phyloP scores from a whole-genome alignment of 2,888 invertebrate genomes.

The Tholera decimalis region DNA sequence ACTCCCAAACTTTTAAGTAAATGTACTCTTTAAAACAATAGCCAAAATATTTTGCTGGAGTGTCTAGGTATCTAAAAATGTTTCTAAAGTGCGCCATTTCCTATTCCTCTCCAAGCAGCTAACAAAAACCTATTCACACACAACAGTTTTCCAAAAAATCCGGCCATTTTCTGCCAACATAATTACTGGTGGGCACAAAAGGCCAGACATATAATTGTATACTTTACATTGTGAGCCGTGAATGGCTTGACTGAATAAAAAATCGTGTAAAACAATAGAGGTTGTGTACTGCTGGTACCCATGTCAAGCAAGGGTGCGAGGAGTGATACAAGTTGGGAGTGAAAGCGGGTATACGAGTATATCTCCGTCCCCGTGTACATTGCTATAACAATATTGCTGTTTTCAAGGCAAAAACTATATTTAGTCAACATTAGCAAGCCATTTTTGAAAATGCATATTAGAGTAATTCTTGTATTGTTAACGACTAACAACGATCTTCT shows the following conservation, averaged over 20 bases:
- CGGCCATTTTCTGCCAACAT: slow-evolving; percentile 35
- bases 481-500: too few species aligned
- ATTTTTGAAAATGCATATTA: too few species aligned
- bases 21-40: not conserved
- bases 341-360: not conserved
- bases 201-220: slow-evolving; percentile 63
- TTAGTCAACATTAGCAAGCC: too few species aligned
- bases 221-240: slow-evolving; percentile 61
- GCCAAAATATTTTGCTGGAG: not conserved
- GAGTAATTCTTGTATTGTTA: too few species aligned
- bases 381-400: too few species aligned
- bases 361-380: too few species aligned
- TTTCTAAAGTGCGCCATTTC: slow-evolving; percentile 1
- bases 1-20: not conserved
- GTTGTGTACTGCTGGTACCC: slow-evolving; percentile 32
- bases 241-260: slow-evolving; percentile 68
- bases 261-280: slow-evolving; percentile 79
- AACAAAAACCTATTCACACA: slow-evolving; percentile 20
- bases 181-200: slow-evolving; percentile 56
- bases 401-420: too few species aligned
- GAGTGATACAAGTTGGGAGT: not conserved
- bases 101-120: not conserved
- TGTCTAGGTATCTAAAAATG: not conserved
- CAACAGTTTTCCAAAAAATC: slow-evolving; percentile 20
- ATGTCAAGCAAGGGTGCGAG: slow-evolving; percentile 8